Conservation (phyloP, 37 sponge, comb jelly and placozoan genomes). For the Eunapius fragilis region DNA sequence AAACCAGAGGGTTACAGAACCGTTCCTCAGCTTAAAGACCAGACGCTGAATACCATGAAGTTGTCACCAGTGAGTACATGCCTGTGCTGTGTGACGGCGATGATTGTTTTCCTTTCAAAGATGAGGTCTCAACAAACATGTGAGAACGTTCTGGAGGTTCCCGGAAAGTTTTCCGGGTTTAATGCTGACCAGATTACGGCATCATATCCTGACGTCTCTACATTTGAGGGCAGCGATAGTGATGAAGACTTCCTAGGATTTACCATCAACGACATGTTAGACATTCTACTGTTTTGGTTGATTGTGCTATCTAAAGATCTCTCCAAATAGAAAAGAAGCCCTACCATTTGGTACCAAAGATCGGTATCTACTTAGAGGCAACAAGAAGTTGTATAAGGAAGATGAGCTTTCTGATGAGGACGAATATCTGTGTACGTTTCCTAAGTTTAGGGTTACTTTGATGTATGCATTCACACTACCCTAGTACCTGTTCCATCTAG, state of each 20-base stretch:
- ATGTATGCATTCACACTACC: too few species aligned
- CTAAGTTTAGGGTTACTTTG: background rate
- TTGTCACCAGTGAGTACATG: background rate
- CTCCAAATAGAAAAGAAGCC: background rate
- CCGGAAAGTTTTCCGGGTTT: background rate
- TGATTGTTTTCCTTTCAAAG: too few species aligned
- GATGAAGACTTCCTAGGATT: background rate
- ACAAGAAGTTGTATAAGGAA: constrained; percentile 32
- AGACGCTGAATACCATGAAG: background rate
- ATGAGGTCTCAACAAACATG: background rate
- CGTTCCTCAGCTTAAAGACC: too few species aligned
- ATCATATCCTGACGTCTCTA: background rate
- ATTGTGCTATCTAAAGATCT: background rate
- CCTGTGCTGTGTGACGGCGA: too few species aligned
- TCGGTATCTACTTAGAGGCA: background rate
- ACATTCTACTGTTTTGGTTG: background rate
- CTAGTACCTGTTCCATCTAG: too few species aligned
- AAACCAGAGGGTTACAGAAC: too few species aligned
- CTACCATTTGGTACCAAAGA: background rate
- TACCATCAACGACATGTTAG: background rate
- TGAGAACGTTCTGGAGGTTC: background rate
- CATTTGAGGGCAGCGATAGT: background rate
- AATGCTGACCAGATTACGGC: background rate
- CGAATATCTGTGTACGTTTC: constrained; percentile 71
- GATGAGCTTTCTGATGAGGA: constrained; percentile 72